Base-by-base conservation (phyloP, 1,140 invertebrate species). In the Microplitis demolitor region DNA sequence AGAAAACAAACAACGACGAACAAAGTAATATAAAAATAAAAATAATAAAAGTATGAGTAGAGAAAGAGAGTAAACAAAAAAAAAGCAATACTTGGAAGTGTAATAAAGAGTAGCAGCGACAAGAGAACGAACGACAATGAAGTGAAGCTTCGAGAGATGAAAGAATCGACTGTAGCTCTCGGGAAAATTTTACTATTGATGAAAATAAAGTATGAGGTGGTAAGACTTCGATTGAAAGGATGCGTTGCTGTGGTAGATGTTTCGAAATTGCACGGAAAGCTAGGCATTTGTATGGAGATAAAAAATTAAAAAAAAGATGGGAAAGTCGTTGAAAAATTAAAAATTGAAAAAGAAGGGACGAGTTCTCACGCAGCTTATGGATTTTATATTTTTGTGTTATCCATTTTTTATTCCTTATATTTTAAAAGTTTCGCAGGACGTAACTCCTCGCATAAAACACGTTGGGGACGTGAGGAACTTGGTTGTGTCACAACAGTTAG, bases 401-500 rank as follows among this genome's bases (percentile, higher is more conserved):
- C 60, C 60, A 60, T 72, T 78, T 78, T 45, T 66, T 66, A 34
- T 69, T 50, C 39, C 51, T 50, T n/a, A 83, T 45, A 82, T 75
- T 81, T 80, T 66, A 11, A 56, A 76, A 62, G 51, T 53, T 16
- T 45, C 13, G 50, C 71, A 67, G 76, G 74, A 62, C 74, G 78
- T 77, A 80, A 80, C 78, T 77, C 77, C 77, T 81, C 72, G 78
- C 77, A 80, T 75, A 78, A 78, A 82, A 80, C 76, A 76, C 69
- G 76, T 71, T 64, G 60, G 14, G 64, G 34, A 39, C 60, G 60
- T 60, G 11, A 50, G 60, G 66, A 45, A 71, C 35, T 51, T 54
- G 69, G 66, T 63, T 63, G 68, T 82, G 78, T 81, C 80, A 79
- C 78, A 76, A 78, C 80, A 76, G 81, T 83, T 82, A 78, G 79